A percentile compares a stretch with the other conserved stretches of the same genome.
These are phyloP conservation scores for Anastrepha ludens DNA, from an alignment of 1,140 invertebrate genomes.

Conservation along the genomic window DNA sequence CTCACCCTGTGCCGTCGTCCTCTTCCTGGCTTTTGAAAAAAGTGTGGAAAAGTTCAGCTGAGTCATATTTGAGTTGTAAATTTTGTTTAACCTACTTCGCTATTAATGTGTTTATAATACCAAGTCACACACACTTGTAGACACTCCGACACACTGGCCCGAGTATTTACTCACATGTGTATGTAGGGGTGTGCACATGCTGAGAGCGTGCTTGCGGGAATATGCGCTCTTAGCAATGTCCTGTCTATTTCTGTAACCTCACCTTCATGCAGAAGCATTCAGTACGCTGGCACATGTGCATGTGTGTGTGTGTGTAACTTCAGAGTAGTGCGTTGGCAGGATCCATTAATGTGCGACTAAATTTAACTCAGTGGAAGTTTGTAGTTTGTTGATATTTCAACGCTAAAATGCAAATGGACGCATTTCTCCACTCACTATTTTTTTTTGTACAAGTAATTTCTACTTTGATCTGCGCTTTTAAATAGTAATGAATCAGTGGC, in stretches of 20 bases:
- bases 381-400: slow-evolving; percentile 8
- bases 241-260: slow-evolving; percentile 28
- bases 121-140: neutral
- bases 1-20: neutral
- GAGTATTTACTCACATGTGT: neutral
- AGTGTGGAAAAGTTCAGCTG: slow-evolving; percentile 34
- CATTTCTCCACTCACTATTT: neutral
- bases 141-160: neutral
- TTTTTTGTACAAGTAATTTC: neutral
- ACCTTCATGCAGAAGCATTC: neutral
- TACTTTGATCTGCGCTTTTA: slow-evolving; percentile 2
- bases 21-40: neutral
- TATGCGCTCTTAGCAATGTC: neutral
- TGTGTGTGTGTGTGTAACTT: neutral
- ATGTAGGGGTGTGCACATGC: neutral
- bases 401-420: slow-evolving; percentile 15
- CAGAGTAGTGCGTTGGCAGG: slow-evolving; percentile 5
- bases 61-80: slow-evolving; percentile 50
- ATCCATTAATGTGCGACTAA: slow-evolving; percentile 8
- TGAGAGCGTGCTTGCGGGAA: neutral
- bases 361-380: slow-evolving; percentile 13
- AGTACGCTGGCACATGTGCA: neutral
- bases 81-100: slow-evolving; percentile 50
- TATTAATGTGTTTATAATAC: slow-evolving; percentile 52
- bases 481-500: neutral